phyloP scores from a whole-genome alignment of 2,113 vertebrate genomes.

The Gymnorhina tibicen region DNA sequence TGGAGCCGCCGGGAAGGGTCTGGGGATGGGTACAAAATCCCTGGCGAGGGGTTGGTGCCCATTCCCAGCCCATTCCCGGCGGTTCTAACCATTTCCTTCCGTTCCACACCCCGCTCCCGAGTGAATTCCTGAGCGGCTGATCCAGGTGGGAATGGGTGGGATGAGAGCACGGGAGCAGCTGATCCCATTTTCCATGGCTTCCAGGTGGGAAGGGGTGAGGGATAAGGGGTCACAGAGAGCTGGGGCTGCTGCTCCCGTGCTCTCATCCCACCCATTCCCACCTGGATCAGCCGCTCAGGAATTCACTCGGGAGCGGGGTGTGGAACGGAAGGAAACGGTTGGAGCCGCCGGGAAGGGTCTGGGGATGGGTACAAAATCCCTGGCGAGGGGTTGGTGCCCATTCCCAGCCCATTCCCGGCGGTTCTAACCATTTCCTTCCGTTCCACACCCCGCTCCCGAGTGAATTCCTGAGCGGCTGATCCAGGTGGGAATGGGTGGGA shows the following conservation, averaged over 20 bases:
- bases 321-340: background rate
- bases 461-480: rapidly evolving
- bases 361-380: background rate
- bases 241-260: too few species aligned
- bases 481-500: rapidly evolving
- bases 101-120: background rate
- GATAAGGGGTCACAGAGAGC: too few species aligned
- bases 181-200: too few species aligned
- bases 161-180: too few species aligned
- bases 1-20: background rate
- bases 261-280: background rate
- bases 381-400: too few species aligned
- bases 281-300: background rate
- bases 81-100: background rate
- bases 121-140: rapidly evolving
- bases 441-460: background rate
- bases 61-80: background rate
- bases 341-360: background rate
- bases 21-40: background rate
- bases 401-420: background rate
- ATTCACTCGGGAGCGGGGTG: rapidly evolving
- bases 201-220: too few species aligned
- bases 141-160: rapidly evolving
- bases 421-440: background rate
- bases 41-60: background rate